These are phyloP conservation scores for Smittia aterrima DNA, from an alignment of 2,888 invertebrate genomes.

Conservation along the genomic window DNA sequence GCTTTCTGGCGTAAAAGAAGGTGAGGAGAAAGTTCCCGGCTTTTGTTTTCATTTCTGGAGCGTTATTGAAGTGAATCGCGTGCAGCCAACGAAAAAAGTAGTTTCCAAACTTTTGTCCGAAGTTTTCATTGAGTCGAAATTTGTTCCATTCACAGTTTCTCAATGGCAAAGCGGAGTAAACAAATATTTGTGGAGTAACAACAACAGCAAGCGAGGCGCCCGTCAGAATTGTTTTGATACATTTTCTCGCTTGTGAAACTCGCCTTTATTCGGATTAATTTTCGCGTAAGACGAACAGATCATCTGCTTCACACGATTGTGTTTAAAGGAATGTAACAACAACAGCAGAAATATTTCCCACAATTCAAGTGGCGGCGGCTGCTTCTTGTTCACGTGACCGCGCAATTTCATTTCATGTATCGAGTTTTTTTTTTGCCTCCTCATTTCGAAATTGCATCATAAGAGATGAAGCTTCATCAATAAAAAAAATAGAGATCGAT, in stretches of 20 bases:
- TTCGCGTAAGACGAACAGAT: background rate
- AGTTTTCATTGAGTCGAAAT: background rate
- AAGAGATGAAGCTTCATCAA: background rate
- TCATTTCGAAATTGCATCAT: background rate
- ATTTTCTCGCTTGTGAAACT: background rate
- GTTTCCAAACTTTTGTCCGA: slow-evolving; percentile 11
- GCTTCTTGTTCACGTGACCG: background rate
- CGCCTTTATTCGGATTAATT: background rate
- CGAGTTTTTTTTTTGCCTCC: background rate
- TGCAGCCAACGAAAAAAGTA: background rate
- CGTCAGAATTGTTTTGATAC: background rate
- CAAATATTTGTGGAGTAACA: background rate
- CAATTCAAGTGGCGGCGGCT: background rate
- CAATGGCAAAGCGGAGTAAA: background rate
- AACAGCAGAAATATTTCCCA: background rate
- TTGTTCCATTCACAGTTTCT: background rate
- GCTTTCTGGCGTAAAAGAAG: background rate
- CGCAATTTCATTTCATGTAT: background rate
- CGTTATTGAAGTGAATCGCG: slow-evolving; percentile 4
- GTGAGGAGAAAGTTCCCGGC: background rate
- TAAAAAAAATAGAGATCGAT: background rate
- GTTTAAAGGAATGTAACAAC: background rate
- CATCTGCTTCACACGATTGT: slow-evolving; percentile 7
- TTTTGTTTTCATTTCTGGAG: slow-evolving; percentile 19
- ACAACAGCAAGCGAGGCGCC: too few species aligned